These are phyloP conservation scores for Luehdorfia chinensis DNA, from an alignment of 1,140 invertebrate species.

Conservation along the genomic window DNA sequence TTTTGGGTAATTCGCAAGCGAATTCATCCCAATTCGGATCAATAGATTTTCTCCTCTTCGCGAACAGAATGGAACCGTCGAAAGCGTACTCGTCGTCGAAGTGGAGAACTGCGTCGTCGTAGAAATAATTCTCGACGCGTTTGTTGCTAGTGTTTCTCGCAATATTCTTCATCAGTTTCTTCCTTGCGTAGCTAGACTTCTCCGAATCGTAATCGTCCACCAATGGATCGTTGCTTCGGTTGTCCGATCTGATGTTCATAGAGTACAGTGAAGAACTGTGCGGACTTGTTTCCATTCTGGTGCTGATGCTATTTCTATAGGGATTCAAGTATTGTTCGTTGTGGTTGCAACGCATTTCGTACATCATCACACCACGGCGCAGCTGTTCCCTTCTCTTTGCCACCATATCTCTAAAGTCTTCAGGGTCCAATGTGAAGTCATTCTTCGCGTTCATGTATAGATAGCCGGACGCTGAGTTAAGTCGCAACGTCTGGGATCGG, in stretches of 20 bases:
- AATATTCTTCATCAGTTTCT: conserved; percentile 72
- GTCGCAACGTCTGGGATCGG: conserved; percentile 59
- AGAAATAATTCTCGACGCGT: conserved; percentile 67
- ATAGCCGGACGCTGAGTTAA: conserved; percentile 73
- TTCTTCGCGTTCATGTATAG: conserved; percentile 74
- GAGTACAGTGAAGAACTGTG: conserved; percentile 67
- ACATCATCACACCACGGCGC: conserved; percentile 54
- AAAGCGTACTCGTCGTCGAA: conserved; percentile 72
- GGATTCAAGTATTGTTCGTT: conserved; percentile 43
- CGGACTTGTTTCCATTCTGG: conserved; percentile 40
- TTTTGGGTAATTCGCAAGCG: conserved; percentile 39
- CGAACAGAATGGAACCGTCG: conserved; percentile 70
- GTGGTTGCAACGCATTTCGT: conserved; percentile 40
- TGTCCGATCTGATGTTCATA: conserved; percentile 59
- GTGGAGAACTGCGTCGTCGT: conserved; percentile 70
- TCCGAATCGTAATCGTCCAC: conserved; percentile 73
- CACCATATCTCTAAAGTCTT: conserved; percentile 70
- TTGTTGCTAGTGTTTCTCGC: conserved; percentile 59
- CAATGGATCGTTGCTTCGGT: conserved; percentile 68
- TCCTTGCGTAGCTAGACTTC: conserved; percentile 67
- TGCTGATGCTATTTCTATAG: conserved; percentile 41
- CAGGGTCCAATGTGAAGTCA: conserved; percentile 70
- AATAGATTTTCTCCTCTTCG: conserved; percentile 70
- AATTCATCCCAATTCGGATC: conserved; percentile 57
- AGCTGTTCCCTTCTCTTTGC: conserved; percentile 67